Base-by-base conservation (phyloP, 2,113 vertebrate species). In the Dissostichus mawsoni region DNA sequence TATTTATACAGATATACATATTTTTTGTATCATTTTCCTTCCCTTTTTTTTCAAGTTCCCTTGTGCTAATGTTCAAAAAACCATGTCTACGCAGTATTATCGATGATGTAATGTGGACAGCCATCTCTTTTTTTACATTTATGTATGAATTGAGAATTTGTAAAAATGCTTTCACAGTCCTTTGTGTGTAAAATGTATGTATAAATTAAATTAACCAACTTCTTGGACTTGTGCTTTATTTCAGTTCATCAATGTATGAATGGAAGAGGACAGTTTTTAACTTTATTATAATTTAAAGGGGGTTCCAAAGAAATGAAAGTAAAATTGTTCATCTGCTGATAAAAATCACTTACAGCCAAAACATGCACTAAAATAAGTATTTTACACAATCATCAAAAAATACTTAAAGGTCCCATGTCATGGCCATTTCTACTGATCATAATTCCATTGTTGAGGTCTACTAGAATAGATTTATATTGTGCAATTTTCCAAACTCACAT, bases 141-240 rank as follows among this genome's bases (percentile, higher is more conserved):
- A 88, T 94, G 96, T 97, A 94, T 96, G 95, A 96, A 95, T 93
- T 95, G 95, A 96, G 92, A 96, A 94, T 94, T 95, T 95, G 92
- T 94, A 89, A 90, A 93, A 95, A 96, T 96, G 95, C 95, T 95
- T 96, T 95, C 94, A 95, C 96, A 96, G 95, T 96, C 93, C 90
- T 91, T 41, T 83, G 89, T 90, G 90, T 95, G 93, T 95, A 94
- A 94, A 93, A 94, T 96, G 94, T 96, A 96, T 95, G 95, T 96
- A 95, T 96, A 96, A 95, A 96, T 96, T 96, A 97, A 96, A 96
- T 97, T 96, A 96, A 97, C 96, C 96, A 96, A 96, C 91, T 67
- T 94, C 91, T 67, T 94, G 91, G 91, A 84, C 80, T 95, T 86
- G 94, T 93, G 94, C 93, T 93, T 87, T 93, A 90, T 91, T 95